These are phyloP conservation scores for Drosophila sp. DNA, from an alignment of 1,140 invertebrate genomes.

Conservation along the genomic window DNA sequence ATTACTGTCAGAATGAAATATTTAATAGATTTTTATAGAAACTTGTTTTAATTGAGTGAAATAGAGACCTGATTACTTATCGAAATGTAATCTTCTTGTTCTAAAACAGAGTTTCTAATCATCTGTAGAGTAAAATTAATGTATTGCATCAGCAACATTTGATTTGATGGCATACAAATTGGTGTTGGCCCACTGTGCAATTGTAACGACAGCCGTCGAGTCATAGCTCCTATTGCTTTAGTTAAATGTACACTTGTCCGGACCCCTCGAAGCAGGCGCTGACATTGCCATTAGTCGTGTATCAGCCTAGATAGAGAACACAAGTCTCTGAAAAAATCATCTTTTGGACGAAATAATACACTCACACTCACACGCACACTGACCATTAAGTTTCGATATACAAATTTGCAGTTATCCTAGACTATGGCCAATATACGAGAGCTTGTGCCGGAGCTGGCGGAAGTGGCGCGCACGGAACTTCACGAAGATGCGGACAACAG, in stretches of 20 bases:
- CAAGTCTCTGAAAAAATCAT: conserved; percentile 23
- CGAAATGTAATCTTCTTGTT: neutral
- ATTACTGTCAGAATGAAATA: no score
- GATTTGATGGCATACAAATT: neutral
- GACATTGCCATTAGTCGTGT: conserved; percentile 59
- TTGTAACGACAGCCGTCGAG: neutral
- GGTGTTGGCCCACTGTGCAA: conserved; percentile 19
- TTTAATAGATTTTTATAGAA: no score
- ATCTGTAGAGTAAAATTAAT: neutral
- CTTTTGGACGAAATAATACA: neutral
- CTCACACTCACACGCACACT: conserved; percentile 12
- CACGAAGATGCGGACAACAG: conserved; percentile 86
- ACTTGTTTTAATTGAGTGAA: no score
- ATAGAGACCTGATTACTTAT: conserved; percentile 8
- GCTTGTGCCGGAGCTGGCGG: conserved; percentile 85
- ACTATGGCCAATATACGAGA: conserved; percentile 84
- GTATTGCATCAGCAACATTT: conserved; percentile 8
- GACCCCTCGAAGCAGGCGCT: conserved; percentile 44
- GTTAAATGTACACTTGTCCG: conserved; percentile 32
- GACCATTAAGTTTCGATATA: conserved; percentile 16
- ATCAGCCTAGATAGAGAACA: conserved; percentile 46
- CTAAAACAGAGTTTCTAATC: neutral
- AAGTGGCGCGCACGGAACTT: conserved; percentile 86
- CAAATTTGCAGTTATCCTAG: conserved; percentile 43
- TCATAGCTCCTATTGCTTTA: neutral